Evolutionary conservation across 2,797 vertebrate species (phyloP), one percentile per base, ranked within the genome.

Genomic region (Eulemur mongoz): DNA sequence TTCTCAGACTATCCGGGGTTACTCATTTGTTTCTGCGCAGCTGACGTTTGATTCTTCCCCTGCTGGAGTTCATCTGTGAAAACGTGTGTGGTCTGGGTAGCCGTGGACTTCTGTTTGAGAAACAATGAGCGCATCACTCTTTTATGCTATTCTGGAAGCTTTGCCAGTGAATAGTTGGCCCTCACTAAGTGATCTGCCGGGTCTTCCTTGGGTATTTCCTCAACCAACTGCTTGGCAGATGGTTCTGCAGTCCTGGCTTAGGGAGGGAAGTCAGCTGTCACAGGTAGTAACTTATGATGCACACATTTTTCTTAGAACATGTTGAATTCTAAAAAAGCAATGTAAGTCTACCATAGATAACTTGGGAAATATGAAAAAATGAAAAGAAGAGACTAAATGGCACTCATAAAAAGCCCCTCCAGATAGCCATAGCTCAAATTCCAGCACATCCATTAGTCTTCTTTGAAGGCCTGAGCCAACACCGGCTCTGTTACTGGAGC

Each of bases 291-390:
- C 18, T 82, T 69, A 54, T 18, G 30, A n/a, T 78, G 18, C 0
- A 50, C 1, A 7, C 6, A 4, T 22, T 82, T 82, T 89, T 72
- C 57, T 59, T 63, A 96, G 67, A 80, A 54, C 25, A 76, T 23
- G 85, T 84, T 93, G 35, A n/a, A 81, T 70, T 87, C 65, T 59
- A 25, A 86, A 79, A 73, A 45, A 70, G 23, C 13, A 50, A 7
- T 54, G 15, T 30, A 18, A 52, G 25, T 67, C 15, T 67, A 67
- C 4, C 63, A 35, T 18, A 90, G 17, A 3, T 78, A 32, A 81
- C 73, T 91, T 73, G 7, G 32, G 27, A 79, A 86, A 69, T 73
- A 43, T 22, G 61, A 8, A 57, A 76, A 81, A 72, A 18, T n/a
- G 5, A 50, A 78, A 59, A 45, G 20, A 86, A 25, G n/a, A 85